Evolutionary conservation across 2,797 vertebrate species (phyloP).

Genomic region (Clarias platycephalus): DNA sequence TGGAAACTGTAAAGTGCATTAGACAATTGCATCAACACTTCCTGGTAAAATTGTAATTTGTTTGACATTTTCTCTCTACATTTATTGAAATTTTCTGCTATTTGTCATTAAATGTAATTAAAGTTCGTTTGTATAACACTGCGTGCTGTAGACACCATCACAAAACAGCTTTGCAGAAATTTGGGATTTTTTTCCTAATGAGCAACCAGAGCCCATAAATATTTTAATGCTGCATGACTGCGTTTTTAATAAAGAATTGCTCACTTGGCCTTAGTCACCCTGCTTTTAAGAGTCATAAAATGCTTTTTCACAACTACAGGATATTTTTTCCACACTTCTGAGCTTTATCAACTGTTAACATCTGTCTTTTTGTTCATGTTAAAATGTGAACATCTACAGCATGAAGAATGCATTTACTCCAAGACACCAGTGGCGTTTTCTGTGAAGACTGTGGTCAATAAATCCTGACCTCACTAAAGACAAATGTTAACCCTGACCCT

Average conservation of each 20-base stretch:
- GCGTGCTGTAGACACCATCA: background rate
- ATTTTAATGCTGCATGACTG: background rate
- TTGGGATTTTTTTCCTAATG: background rate
- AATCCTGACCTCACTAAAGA: constrained; percentile 41
- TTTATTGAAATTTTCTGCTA: background rate
- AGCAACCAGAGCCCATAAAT: background rate
- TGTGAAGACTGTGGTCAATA: constrained; percentile 3
- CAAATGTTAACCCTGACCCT: constrained; percentile 26
- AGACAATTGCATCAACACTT: background rate
- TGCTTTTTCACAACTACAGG: background rate
- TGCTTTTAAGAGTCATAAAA: constrained; percentile 2
- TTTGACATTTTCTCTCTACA: background rate
- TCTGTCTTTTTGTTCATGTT: background rate
- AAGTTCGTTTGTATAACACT: background rate
- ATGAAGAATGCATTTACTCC: constrained; percentile 33
- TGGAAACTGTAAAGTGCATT: background rate
- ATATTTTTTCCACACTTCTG: background rate
- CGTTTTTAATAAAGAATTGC: background rate
- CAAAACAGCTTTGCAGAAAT: constrained; percentile 2
- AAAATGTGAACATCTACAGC: constrained; percentile 11
- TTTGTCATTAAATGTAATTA: background rate
- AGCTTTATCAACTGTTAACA: background rate
- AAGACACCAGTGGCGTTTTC: background rate
- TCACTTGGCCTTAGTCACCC: background rate
- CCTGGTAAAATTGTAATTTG: background rate